Base-by-base conservation (phyloP, 2,888 invertebrate genomes). In the Drosophila colorata region DNA sequence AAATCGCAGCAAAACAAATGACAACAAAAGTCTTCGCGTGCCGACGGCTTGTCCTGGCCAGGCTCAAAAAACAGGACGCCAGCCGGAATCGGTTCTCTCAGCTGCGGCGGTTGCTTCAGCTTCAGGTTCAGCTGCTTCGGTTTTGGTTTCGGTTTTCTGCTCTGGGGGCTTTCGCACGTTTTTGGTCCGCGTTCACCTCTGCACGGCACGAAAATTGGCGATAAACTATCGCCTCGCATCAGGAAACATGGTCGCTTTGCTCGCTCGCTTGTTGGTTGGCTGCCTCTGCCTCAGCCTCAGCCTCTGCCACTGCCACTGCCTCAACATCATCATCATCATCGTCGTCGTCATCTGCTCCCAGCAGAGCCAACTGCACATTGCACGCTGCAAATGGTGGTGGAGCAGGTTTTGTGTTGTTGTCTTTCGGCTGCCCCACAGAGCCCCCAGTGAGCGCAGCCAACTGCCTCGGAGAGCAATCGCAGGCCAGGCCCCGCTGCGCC, bases 131-230 rank as follows among this genome's bases (percentile, higher is more conserved):
- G 25, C 25, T 8, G 25, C 7, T 33, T 67, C 53, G 28, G 41
- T 28, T 55, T 44, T 31, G 47, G 9, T 58, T 56, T 28, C 9
- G 28, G 49, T 44, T 59, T 65, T 68, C 55, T 60, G 53, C 33
- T 33, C 11, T 31, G 48, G 38, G 68, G 69, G 53, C 49, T 70
- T 68, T 78, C 74, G 80, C 87, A 87, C 83, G 90, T 83, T 85
- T 87, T 87, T 90, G 87, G 88, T 91, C 91, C 91, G 91, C 91
- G 89, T 91, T 90, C 90, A 91, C 91, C 91, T 92, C 92, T 91
- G 91, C 91, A 92, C 92, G 90, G 92, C 91, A 91, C 91, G 92
- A 92, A 91, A 91, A 92, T 92, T 92, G 91, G 91, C 92, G 92
- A 92, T 92, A 92, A 92, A 92, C 92, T 92, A 92, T 92, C 92